phyloP scores from a whole-genome alignment of 2,797 vertebrate genomes.

The Neostethus bicornis region DNA sequence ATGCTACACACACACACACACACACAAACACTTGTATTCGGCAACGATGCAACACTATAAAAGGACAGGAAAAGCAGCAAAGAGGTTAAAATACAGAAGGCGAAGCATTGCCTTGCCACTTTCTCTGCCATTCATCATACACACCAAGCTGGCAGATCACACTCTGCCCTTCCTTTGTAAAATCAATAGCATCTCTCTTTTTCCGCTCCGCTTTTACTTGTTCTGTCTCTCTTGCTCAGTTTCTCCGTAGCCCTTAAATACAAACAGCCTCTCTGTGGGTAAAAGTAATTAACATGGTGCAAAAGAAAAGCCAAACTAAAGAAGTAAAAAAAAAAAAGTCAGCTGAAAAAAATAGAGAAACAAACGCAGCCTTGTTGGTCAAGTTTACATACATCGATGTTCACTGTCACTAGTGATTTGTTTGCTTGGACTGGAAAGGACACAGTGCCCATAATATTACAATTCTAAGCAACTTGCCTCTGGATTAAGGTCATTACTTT shows the following conservation, averaged over 20 bases:
- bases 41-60: slow-evolving; percentile 31
- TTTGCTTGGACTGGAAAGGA: slow-evolving; percentile 70
- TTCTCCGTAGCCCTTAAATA: slow-evolving; percentile 50
- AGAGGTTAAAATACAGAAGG: slow-evolving; percentile 61
- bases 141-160: slow-evolving; percentile 60
- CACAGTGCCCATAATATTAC: slow-evolving; percentile 33
- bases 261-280: slow-evolving; percentile 54
- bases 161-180: slow-evolving; percentile 67
- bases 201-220: slow-evolving; percentile 29
- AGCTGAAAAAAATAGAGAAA: slow-evolving; percentile 30
- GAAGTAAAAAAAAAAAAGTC: slow-evolving; percentile 14
- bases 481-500: slow-evolving; percentile 26
- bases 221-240: slow-evolving; percentile 32
- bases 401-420: slow-evolving; percentile 66
- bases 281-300: slow-evolving; percentile 58
- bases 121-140: slow-evolving; percentile 79
- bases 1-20: slow-evolving; percentile 27
- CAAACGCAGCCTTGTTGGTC: slow-evolving; percentile 41
- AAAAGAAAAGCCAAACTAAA: slow-evolving; percentile 23
- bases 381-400: slow-evolving; percentile 53
- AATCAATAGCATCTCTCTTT: slow-evolving; percentile 63
- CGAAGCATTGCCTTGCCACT: slow-evolving; percentile 59
- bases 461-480: slow-evolving; percentile 52
- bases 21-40: slow-evolving; percentile 50
- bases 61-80: slow-evolving; percentile 41